phyloP scores from a whole-genome alignment of 2,797 vertebrate genomes.

The Acanthurus lineatus region DNA sequence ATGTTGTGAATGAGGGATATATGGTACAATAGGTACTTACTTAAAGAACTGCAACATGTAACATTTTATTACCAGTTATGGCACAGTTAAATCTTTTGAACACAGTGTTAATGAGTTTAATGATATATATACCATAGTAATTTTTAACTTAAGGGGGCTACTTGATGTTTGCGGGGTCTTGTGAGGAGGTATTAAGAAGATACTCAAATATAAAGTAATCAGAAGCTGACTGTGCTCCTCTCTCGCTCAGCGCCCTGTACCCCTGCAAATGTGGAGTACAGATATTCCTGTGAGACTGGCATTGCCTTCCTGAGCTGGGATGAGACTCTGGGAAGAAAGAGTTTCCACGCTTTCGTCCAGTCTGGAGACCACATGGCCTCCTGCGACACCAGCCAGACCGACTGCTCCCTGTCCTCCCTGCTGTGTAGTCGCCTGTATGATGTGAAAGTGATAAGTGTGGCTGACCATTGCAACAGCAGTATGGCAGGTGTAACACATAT shows the following conservation, averaged over 20 bases:
- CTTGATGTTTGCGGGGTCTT: not conserved
- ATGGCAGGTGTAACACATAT: constrained; percentile 58
- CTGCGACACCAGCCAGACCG: constrained; percentile 70
- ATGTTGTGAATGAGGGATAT: too few species aligned
- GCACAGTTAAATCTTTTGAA: too few species aligned
- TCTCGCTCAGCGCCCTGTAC: constrained; percentile 79
- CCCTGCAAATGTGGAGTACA: constrained; percentile 66
- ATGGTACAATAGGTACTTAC: too few species aligned
- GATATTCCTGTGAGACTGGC: constrained; percentile 74
- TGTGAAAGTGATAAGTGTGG: constrained; percentile 72
- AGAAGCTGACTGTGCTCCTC: constrained; percentile 1
- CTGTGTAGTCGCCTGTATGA: constrained; percentile 79
- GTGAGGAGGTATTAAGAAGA: too few species aligned
- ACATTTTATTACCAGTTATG: too few species aligned
- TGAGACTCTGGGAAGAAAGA: constrained; percentile 71
- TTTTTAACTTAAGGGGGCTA: not conserved
- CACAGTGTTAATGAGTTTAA: not conserved
- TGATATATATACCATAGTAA: not conserved
- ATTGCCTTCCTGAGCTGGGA: constrained; percentile 80
- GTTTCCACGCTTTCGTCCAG: constrained; percentile 57
- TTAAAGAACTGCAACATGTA: too few species aligned
- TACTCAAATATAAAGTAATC: not conserved
- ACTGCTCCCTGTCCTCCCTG: constrained; percentile 74
- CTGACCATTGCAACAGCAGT: constrained; percentile 83
- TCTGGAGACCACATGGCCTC: constrained; percentile 50